A percentile compares a stretch with the other conserved stretches of the same genome.
Conservation (phyloP, 1,140 invertebrate species). For the Anastrepha obliqua region DNA sequence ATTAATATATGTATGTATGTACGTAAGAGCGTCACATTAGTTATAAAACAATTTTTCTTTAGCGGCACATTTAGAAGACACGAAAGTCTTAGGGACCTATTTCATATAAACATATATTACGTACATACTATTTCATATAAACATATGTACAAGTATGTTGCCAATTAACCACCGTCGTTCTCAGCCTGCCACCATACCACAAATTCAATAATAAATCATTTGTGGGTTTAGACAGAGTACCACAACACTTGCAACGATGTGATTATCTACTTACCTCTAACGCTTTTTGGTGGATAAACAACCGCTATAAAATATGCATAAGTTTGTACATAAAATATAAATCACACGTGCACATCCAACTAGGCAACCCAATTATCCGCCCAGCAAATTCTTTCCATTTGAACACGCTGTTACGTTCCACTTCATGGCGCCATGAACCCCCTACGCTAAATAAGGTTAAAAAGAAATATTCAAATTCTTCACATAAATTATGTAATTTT, state of each 20-base stretch:
- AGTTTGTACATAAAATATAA: background rate
- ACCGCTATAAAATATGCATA: constrained; percentile 1
- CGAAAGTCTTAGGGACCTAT: no score
- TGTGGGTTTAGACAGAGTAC: background rate
- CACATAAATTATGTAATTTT: constrained; percentile 18
- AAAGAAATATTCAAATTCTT: background rate
- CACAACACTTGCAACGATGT: background rate
- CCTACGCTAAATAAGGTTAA: background rate
- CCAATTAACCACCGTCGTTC: background rate
- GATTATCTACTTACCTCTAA: background rate
- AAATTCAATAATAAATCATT: background rate
- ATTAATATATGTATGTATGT: no score
- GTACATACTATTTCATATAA: background rate
- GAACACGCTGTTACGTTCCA: background rate
- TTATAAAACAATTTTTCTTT: no score
- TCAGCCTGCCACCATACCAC: background rate
- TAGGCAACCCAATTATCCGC: background rate
- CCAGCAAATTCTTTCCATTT: background rate
- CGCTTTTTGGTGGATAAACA: background rate
- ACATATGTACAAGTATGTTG: background rate
- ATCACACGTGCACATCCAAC: background rate
- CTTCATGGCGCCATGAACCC: constrained; percentile 16
- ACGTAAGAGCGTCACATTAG: no score
- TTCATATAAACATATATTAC: background rate
- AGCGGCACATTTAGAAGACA: no score